A percentile compares a stretch with the other conserved stretches of the same genome.
Conservation (phyloP, 64 coral and sea anemone genomes). For the Porites lutea region DNA sequence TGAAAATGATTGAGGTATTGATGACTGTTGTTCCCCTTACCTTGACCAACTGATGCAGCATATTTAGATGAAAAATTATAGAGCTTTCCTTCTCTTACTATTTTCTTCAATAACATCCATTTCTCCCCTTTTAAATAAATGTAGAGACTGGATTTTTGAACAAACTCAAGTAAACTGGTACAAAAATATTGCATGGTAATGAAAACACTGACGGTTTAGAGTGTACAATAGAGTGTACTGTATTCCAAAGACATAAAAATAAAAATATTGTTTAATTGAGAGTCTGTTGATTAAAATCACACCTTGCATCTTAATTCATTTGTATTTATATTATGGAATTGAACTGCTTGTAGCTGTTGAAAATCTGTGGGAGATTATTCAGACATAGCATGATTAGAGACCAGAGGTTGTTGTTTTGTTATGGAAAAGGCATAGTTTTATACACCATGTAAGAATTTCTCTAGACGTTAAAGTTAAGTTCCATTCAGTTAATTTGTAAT, state of each 20-base stretch:
- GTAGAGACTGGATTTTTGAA: slow-evolving; percentile 4
- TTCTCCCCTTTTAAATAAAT: neutral
- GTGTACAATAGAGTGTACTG: slow-evolving; percentile 2
- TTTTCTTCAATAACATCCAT: neutral
- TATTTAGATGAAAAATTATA: slow-evolving; percentile 10
- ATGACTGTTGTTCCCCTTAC: neutral
- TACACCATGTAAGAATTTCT: neutral
- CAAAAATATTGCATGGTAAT: slow-evolving; percentile 32
- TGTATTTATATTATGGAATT: neutral
- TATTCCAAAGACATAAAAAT: slow-evolving; percentile 26
- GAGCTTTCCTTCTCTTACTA: neutral
- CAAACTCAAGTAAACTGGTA: neutral
- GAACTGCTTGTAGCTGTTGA: too few relatives aligned
- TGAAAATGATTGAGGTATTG: slow-evolving; percentile 18
- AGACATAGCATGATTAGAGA: too few relatives aligned
- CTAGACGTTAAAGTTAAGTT: neutral
- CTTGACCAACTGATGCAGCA: slow-evolving; percentile 10
- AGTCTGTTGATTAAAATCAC: slow-evolving; percentile 26
- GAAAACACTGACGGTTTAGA: neutral
- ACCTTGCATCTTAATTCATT: neutral
- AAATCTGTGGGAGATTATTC: neutral
- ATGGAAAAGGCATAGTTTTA: neutral
- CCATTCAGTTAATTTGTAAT: slow-evolving; percentile 6
- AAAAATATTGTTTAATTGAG: slow-evolving; percentile 40
- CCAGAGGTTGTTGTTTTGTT: neutral